Conservation (phyloP, 1,140 invertebrate genomes). For the Copidosoma floridanum region DNA sequence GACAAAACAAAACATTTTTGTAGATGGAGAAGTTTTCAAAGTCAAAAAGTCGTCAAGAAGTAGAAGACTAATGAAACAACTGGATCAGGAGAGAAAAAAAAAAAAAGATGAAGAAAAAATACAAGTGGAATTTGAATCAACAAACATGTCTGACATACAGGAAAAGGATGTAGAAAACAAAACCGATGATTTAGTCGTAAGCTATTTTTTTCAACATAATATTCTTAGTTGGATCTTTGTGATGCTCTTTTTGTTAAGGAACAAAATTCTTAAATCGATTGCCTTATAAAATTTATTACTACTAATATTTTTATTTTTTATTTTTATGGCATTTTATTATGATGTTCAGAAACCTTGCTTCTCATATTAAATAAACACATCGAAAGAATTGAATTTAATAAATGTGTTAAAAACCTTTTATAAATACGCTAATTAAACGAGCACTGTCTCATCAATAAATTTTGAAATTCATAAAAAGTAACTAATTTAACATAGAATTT, state of each 20-base stretch:
- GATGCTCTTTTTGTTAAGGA: constrained; percentile 2
- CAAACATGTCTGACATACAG: constrained; percentile 52
- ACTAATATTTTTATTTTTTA: too few species aligned
- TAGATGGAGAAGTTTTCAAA: constrained; percentile 89
- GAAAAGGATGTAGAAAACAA: constrained; percentile 62
- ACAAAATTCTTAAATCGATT: too few species aligned
- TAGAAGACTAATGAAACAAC: constrained; percentile 81
- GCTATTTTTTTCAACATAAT: constrained; percentile 50
- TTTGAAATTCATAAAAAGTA: too few species aligned
- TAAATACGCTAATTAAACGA: too few species aligned
- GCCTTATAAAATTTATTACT: too few species aligned
- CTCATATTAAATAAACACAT: too few species aligned
- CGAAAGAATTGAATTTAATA: too few species aligned
- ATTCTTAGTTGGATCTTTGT: constrained; percentile 3
- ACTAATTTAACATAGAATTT: too few species aligned
- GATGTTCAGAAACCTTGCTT: too few species aligned
- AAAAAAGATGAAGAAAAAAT: constrained; percentile 66
- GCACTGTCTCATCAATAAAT: not conserved
- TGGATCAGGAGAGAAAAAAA: constrained; percentile 77
- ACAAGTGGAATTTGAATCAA: constrained; percentile 54
- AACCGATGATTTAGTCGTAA: constrained; percentile 63
- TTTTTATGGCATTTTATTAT: too few species aligned
- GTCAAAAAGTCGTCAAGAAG: constrained; percentile 93
- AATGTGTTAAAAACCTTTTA: too few species aligned
- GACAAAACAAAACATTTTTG: too few species aligned